Base-by-base conservation (phyloP, 2,113 vertebrate species). In the Sardina pilchardus region DNA sequence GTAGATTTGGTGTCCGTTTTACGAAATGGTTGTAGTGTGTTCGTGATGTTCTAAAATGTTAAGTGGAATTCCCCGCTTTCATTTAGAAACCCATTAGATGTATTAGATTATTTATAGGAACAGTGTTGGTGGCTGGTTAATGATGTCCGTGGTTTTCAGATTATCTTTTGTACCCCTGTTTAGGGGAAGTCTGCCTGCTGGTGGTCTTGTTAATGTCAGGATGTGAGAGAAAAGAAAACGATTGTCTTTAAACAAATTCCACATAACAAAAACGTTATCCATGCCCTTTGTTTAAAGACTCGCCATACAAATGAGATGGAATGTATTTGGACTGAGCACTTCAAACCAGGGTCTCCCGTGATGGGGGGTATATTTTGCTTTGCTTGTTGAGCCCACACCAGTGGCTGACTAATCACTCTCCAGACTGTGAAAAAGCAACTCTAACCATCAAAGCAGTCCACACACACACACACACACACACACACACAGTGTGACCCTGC, bases 401-500 rank as follows among this genome's bases (percentile, higher is more conserved):
- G 71, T 10, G 71, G 2, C 84, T 94, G 94, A 94, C 93, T 94
- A 91, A 93, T 89, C 83, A 86, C 82, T 86, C 21, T 88, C 86
- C 53, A 85, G 88, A 83, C 88, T 83, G 44, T 85, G 45, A 21
- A 85, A 39, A 63, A 92, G 92, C 91, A 87, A 91, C 86, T 87
- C 84, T 82, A 17, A 82, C 75, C 84, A 83, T 90, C 86, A 84
- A 90, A 89, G 87, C 86, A 75, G 87, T 89, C 67, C 53, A 36
- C 30, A 36, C 71, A 78, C 56, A 26, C 56, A n/a, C 56, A n/a
- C 56, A 63, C 56, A 63, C 56, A n/a, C 63, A 34, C 26, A 71
- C 63, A 71, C 81, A 84, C 90, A 85, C 85, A 89, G 90, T 84
- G 87, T 88, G 81, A 56, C 82, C 82, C 84, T 84, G 90, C 92